Base-by-base conservation (phyloP, 1,140 invertebrate species). In the Leptinotarsa defecta region DNA sequence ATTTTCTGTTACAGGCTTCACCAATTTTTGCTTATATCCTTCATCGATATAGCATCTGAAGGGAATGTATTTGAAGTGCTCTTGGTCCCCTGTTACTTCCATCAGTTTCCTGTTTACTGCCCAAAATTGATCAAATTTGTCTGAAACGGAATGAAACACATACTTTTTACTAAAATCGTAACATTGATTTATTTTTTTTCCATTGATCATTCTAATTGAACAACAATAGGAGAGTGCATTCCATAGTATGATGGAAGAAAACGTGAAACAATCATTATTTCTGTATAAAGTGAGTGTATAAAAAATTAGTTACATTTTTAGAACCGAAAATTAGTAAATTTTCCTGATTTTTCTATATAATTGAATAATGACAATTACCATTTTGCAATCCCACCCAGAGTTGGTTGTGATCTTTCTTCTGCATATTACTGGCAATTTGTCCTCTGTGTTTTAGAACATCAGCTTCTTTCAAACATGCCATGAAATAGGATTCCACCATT, bases 41-140 rank as follows among this genome's bases (percentile, higher is more conserved):
- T 94, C 93, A 82, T 91, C 92, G n/a, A 89, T 88, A 85, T 98
- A 97, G 84, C 95, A 92, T 81, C 95, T 91, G 82, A 96, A 94
- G 73, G 97, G 96, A 90, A 99, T 96, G 85, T 95, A 91, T 86
- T 95, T 96, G 84, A 98, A 98, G 43, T 91, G 89, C 79, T 96
- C 94, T 85, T 89, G 90, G 43, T 93, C 91, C 57, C 86, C 86
- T 71, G 88, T 87, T 11, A 91, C 89, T 86, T 98, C 96, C 97
- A 99, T 99, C 68, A 99, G 86, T 84, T 95, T 93, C 79, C 95
- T 91, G 85, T 99, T 99, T 13, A 99, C 93, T 6, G 95, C 92
- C 98, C 98, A 99, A 86, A 99, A 99, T 86, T 99, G 97, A 86
- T 99, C 97, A 88, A 99, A 99, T 88, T 98, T 98, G 85, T 99